Conservation (phyloP, 1,140 invertebrate genomes). For the Drosophila kurseongensis region DNA sequence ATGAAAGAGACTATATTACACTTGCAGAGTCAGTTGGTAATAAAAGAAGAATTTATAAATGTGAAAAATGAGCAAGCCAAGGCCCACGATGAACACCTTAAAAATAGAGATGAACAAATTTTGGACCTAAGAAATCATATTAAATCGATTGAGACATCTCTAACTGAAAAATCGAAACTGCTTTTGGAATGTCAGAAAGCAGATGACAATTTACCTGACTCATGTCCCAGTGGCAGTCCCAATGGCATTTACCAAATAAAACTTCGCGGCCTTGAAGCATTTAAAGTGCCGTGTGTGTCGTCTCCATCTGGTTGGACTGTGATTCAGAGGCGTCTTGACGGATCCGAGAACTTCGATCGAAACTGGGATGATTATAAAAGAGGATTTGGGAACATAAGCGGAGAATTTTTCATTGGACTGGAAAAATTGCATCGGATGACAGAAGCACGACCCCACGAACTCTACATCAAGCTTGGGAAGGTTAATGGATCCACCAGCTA, state of each 20-base stretch:
- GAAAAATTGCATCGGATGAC: conserved; percentile 54
- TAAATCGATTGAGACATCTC: no score
- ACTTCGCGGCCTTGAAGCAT: background rate
- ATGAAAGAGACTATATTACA: no score
- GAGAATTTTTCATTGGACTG: conserved; percentile 55
- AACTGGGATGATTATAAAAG: conserved; percentile 43
- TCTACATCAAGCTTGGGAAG: conserved; percentile 87
- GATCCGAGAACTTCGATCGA: conserved; percentile 36
- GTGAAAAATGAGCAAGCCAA: no score
- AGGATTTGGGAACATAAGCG: conserved; percentile 46
- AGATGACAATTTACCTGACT: no score
- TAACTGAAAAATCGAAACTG: no score
- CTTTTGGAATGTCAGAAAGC: no score
- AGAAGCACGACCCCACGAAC: conserved; percentile 20
- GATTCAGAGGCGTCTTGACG: conserved; percentile 44
- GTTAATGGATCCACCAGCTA: conserved; percentile 85
- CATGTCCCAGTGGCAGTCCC: background rate
- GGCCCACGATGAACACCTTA: no score
- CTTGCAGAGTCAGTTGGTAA: no score
- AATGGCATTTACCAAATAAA: background rate
- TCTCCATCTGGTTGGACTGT: conserved; percentile 42
- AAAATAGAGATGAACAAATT: no score
- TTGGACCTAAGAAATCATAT: no score
- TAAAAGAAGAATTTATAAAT: no score
- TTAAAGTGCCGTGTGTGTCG: conserved; percentile 30